Conservation (phyloP, 2,888 invertebrate species). For the Phymatocera aterrima region DNA sequence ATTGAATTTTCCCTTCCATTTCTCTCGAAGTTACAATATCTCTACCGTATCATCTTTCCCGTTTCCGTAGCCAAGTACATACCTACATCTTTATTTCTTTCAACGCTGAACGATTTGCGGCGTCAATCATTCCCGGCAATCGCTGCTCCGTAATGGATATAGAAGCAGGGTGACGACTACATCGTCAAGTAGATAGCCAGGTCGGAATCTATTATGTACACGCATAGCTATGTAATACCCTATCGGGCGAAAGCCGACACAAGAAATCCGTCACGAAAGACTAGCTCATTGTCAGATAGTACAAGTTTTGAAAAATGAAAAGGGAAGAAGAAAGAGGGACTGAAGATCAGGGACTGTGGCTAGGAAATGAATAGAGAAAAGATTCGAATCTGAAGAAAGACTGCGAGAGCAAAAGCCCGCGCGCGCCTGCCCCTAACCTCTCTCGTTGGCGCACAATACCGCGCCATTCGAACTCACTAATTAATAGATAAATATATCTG, state of each 20-base stretch:
- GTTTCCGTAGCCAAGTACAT: no score
- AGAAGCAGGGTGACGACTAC: conserved; percentile 17
- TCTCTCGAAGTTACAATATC: no score
- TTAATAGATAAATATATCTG: conserved; percentile 21
- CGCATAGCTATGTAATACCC: background rate
- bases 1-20: no score
- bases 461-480: conserved; percentile 16
- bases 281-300: no score
- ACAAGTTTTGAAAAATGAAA: background rate
- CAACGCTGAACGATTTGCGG: background rate
- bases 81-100: background rate
- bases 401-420: no score
- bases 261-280: conserved; percentile 2
- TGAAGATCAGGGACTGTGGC: no score
- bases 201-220: background rate
- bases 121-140: conserved; percentile 10
- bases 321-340: background rate
- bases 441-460: conserved; percentile 12
- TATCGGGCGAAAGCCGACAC: conserved; percentile 14
- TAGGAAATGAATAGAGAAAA: background rate
- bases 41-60: background rate
- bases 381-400: no score
- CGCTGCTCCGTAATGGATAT: no score
- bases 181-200: background rate
- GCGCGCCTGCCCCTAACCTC: background rate